These are phyloP conservation scores for Syngnathoides biaculeatus DNA, from an alignment of 2,113 vertebrate species.

Conservation along the genomic window DNA sequence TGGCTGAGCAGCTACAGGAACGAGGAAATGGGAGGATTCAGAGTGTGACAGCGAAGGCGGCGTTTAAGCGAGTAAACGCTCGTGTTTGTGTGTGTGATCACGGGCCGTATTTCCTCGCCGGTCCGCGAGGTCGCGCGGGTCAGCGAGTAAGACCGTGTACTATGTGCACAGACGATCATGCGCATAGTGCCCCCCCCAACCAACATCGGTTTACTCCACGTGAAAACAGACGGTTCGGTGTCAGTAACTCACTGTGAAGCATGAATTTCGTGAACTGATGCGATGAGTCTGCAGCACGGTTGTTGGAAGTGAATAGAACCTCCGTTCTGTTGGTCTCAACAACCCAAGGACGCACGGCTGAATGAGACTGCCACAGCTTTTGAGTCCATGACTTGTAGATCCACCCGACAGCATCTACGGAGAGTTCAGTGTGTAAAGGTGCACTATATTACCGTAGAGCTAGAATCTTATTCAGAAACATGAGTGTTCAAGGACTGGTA, in stretches of 20 bases:
- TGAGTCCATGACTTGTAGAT: background rate
- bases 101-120: slow-evolving; percentile 38
- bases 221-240: slow-evolving; percentile 38
- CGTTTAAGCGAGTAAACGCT: slow-evolving; percentile 34
- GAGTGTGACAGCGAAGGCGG: slow-evolving; percentile 49
- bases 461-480: background rate
- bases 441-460: background rate
- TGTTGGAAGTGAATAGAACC: background rate
- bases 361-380: background rate
- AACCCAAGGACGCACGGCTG: background rate
- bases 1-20: slow-evolving; percentile 62
- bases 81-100: slow-evolving; percentile 20
- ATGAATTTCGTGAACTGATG: background rate
- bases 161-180: slow-evolving; percentile 32
- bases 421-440: background rate
- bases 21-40: slow-evolving; percentile 64
- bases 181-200: background rate
- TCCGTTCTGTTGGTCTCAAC: background rate
- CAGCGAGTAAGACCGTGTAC: slow-evolving; percentile 33
- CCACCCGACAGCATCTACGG: background rate
- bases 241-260: slow-evolving; percentile 22
- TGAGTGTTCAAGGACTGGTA: too few species aligned
- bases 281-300: background rate
- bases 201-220: slow-evolving; percentile 33
- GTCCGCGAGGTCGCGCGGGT: slow-evolving; percentile 42